phyloP scores from a whole-genome alignment of 2,797 vertebrate genomes.

The Pseudopleuronectes americanus region DNA sequence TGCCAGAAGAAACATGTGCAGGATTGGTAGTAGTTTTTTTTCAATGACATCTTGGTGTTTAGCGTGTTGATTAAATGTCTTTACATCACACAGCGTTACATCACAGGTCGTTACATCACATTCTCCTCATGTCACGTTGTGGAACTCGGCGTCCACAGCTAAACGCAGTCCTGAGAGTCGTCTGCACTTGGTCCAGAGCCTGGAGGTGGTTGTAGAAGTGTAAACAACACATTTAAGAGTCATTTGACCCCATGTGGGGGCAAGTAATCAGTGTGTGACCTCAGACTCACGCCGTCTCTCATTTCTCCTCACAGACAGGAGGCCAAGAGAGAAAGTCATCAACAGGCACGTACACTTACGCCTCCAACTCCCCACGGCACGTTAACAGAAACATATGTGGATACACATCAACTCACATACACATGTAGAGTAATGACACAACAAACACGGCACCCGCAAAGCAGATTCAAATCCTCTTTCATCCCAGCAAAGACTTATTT shows the following conservation, averaged over 20 bases:
- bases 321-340: conserved; percentile 79
- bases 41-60: neutral
- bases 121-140: neutral
- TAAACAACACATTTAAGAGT: conserved; percentile 83
- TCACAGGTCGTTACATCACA: neutral
- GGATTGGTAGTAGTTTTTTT: neutral
- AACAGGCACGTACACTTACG: conserved; percentile 46
- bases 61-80: neutral
- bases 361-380: conserved; percentile 8
- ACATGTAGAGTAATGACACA: neutral
- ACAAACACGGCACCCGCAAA: neutral
- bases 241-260: conserved; percentile 74
- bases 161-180: conserved; percentile 6
- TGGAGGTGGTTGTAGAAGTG: conserved; percentile 64
- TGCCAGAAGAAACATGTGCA: neutral
- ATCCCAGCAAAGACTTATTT: conserved; percentile 9
- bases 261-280: conserved; percentile 82
- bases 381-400: neutral
- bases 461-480: neutral
- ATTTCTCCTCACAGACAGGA: conserved; percentile 77
- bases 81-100: neutral
- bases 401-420: neutral
- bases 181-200: conserved; percentile 43
- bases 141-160: no score
- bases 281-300: conserved; percentile 75